Conservation (phyloP, 1,140 invertebrate genomes). For the Ceratosolen fusciceps region DNA sequence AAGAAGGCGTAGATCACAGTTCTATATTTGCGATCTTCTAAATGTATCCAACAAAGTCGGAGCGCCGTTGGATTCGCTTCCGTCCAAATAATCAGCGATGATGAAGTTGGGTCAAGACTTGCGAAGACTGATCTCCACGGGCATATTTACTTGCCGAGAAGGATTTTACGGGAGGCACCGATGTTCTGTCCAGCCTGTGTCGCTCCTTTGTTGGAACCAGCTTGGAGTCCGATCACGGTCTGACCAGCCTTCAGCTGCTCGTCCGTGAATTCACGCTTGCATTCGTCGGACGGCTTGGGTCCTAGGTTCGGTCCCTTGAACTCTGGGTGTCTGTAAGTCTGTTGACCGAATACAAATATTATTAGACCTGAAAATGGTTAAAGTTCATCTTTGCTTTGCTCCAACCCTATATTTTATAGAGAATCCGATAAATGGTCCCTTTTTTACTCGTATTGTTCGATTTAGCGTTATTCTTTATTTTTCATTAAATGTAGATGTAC, state of each 20-base stretch:
- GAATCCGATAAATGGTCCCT: too few species aligned
- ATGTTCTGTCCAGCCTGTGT: slow-evolving; percentile 91
- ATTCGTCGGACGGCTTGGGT: slow-evolving; percentile 87
- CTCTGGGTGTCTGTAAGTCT: slow-evolving; percentile 90
- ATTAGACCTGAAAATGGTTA: neutral
- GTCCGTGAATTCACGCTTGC: slow-evolving; percentile 90
- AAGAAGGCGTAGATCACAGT: neutral
- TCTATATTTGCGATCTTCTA: neutral
- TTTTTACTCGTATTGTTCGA: too few species aligned
- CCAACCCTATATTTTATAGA: too few species aligned
- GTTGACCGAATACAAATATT: neutral
- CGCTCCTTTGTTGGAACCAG: slow-evolving; percentile 92
- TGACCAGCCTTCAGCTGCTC: slow-evolving; percentile 89
- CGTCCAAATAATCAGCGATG: neutral
- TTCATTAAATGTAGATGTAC: too few species aligned
- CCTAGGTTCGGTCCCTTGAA: slow-evolving; percentile 89
- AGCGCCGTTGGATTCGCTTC: neutral
- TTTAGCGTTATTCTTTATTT: too few species aligned
- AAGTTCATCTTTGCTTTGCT: too few species aligned
- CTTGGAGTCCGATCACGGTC: slow-evolving; percentile 90
- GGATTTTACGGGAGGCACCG: slow-evolving; percentile 88
- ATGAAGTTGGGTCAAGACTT: slow-evolving; percentile 8
- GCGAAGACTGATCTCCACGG: neutral
- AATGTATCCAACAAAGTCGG: neutral
- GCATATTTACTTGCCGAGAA: slow-evolving; percentile 80